Evolutionary conservation across 2,888 invertebrate species (phyloP).

Genomic region (Lapara coniferarum): DNA sequence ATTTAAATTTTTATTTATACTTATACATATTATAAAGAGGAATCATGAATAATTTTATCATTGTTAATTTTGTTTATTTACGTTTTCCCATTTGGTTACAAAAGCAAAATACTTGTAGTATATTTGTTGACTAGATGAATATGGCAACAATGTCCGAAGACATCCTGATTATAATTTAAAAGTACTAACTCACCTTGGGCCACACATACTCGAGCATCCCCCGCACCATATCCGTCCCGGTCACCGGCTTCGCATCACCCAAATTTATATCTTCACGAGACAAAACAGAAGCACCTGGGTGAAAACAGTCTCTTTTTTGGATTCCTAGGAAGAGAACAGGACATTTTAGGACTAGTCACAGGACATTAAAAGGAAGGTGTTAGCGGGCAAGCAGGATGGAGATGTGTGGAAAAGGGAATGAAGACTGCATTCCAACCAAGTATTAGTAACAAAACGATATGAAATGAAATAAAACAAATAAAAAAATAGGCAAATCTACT

Average conservation of each 20-base stretch:
- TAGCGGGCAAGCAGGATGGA: constrained; percentile 42
- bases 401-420: constrained; percentile 38
- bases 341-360: constrained; percentile 45
- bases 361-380: constrained; percentile 35
- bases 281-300: constrained; percentile 91
- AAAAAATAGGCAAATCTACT: neutral
- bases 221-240: constrained; percentile 90
- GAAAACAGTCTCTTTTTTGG: constrained; percentile 93
- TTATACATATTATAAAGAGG: too few relatives aligned
- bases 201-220: constrained; percentile 97
- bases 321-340: constrained; percentile 73
- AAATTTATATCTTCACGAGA: constrained; percentile 86
- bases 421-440: constrained; percentile 80
- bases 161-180: neutral
- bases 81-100: too few relatives aligned
- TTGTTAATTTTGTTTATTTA: too few relatives aligned
- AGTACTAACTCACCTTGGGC: constrained; percentile 88
- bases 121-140: too few relatives aligned
- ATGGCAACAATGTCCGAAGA: too few relatives aligned
- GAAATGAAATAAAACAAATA: constrained; percentile 22
- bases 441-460: constrained; percentile 57
- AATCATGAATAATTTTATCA: too few relatives aligned
- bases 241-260: constrained; percentile 84
- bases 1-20: too few relatives aligned
- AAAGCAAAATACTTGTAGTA: too few relatives aligned